phyloP scores from a whole-genome alignment of 2,888 invertebrate genomes.

The Lydus trimaculatus region DNA sequence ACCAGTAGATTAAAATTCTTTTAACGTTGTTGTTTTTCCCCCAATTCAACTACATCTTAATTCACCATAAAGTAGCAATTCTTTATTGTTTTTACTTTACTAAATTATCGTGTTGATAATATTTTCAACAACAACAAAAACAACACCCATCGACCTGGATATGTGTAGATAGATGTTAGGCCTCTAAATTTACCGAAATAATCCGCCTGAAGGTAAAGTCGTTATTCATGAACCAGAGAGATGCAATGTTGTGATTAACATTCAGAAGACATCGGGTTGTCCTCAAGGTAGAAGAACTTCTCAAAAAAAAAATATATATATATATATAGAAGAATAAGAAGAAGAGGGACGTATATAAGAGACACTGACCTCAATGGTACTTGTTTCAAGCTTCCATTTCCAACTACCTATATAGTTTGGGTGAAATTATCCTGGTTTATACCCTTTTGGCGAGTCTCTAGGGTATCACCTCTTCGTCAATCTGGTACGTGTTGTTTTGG shows the following conservation, averaged over 20 bases:
- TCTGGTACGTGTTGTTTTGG: not conserved
- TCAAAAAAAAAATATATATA: too few relatives aligned
- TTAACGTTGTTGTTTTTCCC: too few relatives aligned
- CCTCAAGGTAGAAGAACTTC: conserved; percentile 28
- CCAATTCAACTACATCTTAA: too few relatives aligned
- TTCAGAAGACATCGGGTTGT: conserved; percentile 45
- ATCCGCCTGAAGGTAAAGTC: conserved; percentile 21
- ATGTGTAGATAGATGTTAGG: conserved; percentile 22
- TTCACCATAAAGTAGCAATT: not conserved
- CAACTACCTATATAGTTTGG: not conserved
- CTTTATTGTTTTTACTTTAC: not conserved
- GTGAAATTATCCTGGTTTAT: not conserved
- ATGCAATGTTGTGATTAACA: conserved; percentile 39
- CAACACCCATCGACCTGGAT: conserved; percentile 26
- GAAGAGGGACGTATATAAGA: not conserved
- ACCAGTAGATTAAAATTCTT: too few relatives aligned
- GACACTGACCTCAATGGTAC: conserved; percentile 26
- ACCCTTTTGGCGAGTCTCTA: conserved; percentile 8
- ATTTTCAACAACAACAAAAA: conserved; percentile 27
- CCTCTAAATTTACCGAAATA: conserved; percentile 22
- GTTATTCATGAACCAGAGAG: conserved; percentile 30
- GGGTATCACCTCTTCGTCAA: not conserved
- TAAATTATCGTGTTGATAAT: not conserved
- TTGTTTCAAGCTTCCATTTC: conserved; percentile 4
- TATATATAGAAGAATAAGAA: too few relatives aligned